Percentiles rank a stretch among this genome's conserved stretches.
Evolutionary conservation across 1,140 invertebrate genomes (phyloP).

Genomic region (Drosophila serrata): DNA sequence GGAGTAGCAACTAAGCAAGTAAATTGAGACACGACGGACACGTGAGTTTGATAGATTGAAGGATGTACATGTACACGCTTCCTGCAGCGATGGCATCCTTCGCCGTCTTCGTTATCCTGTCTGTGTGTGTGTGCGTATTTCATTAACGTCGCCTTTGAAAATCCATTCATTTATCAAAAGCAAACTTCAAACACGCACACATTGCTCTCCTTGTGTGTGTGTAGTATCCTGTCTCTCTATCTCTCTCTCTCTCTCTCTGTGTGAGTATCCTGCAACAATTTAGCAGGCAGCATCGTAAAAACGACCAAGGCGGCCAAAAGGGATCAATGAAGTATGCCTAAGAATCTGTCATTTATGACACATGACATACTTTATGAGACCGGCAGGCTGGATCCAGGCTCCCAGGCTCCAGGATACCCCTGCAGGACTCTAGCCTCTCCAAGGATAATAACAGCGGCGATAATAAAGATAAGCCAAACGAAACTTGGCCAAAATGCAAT

Average conservation of each 20-base stretch:
- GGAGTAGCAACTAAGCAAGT: slow-evolving; percentile 77
- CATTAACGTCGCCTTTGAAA: slow-evolving; percentile 83
- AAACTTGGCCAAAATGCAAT: slow-evolving; percentile 73
- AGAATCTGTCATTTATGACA: slow-evolving; percentile 83
- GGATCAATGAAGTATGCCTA: slow-evolving; percentile 83
- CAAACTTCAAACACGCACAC: slow-evolving; percentile 80
- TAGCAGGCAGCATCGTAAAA: slow-evolving; percentile 67
- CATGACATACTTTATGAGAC: slow-evolving; percentile 80
- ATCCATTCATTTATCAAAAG: slow-evolving; percentile 83
- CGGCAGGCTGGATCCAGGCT: neutral
- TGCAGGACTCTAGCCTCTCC: slow-evolving; percentile 7
- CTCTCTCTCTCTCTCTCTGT: neutral
- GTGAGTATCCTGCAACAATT: slow-evolving; percentile 75
- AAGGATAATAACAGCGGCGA: slow-evolving; percentile 69
- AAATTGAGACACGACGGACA: slow-evolving; percentile 81
- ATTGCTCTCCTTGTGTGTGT: slow-evolving; percentile 13
- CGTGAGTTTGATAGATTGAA: slow-evolving; percentile 82
- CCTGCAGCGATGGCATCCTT: slow-evolving; percentile 26
- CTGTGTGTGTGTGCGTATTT: slow-evolving; percentile 56
- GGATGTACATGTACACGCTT: slow-evolving; percentile 50
- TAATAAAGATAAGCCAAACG: slow-evolving; percentile 76
- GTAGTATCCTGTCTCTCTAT: slow-evolving; percentile 26
- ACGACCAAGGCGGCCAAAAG: slow-evolving; percentile 61
- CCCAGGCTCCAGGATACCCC: neutral
- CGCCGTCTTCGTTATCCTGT: slow-evolving; percentile 1